phyloP scores from a whole-genome alignment of 1,140 invertebrate genomes.

The Trigoniulus corallinus region DNA sequence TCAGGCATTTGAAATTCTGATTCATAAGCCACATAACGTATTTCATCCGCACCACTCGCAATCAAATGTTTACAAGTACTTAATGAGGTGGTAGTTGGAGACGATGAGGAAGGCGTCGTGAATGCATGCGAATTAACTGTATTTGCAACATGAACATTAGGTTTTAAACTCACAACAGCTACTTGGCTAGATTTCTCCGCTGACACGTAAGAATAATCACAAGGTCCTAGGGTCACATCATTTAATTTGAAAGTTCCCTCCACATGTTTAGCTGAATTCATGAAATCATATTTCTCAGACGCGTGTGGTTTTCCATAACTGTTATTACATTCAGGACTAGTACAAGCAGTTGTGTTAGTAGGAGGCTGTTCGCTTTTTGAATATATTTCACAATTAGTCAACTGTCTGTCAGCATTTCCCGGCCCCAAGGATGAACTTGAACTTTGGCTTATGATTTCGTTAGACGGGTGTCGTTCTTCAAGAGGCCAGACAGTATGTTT shows the following conservation, averaged over 20 bases:
- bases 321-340: neutral
- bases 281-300: neutral
- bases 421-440: too few species aligned
- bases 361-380: neutral
- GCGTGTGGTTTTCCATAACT: neutral
- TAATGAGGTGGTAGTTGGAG: neutral
- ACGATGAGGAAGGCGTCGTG: neutral
- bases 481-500: too few species aligned
- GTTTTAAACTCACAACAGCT: neutral
- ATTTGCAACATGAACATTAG: neutral
- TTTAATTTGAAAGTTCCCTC: too few species aligned
- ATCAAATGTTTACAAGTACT: neutral
- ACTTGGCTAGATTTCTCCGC: neutral
- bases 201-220: neutral
- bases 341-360: neutral
- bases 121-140: neutral
- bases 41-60: constrained; percentile 9
- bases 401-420: too few species aligned
- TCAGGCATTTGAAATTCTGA: constrained; percentile 82
- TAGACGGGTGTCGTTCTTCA: too few species aligned
- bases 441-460: too few species aligned
- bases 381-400: neutral
- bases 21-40: constrained; percentile 57
- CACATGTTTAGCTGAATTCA: too few species aligned
- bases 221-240: neutral